Percentiles rank a stretch among this genome's conserved stretches.
phyloP scores from a whole-genome alignment of 2,113 vertebrate genomes.

The Upupa epops region DNA sequence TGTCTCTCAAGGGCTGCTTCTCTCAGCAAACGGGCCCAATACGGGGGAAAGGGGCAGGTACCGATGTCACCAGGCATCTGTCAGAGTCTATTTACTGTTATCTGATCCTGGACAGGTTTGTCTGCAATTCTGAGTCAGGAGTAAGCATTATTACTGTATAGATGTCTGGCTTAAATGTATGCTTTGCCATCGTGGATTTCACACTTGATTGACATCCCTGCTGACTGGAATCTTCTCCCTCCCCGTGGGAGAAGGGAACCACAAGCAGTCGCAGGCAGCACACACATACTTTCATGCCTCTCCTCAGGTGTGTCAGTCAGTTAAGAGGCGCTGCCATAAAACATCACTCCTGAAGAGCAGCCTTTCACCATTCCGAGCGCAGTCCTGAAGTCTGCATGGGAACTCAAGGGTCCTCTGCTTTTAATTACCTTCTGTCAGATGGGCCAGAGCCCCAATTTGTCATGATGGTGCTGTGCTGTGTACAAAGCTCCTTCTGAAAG shows the following conservation, averaged over 20 bases:
- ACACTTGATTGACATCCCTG: slow-evolving; percentile 26
- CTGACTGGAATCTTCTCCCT: background rate
- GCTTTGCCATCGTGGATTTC: background rate
- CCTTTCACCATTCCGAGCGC: no score
- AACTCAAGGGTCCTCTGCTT: no score
- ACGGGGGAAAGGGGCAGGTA: background rate
- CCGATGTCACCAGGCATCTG: slow-evolving; percentile 36
- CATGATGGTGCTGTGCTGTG: no score
- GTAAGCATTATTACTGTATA: slow-evolving; percentile 36
- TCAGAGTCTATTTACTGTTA: background rate
- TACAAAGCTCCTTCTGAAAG: no score
- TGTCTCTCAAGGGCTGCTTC: background rate
- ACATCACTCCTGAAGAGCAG: no score
- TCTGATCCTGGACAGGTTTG: slow-evolving; percentile 52
- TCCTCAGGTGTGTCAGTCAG: background rate
- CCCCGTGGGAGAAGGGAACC: slow-evolving; percentile 13
- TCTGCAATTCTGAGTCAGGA: slow-evolving; percentile 36
- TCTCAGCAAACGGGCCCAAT: background rate
- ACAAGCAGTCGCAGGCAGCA: background rate
- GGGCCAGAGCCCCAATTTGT: no score
- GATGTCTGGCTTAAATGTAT: slow-evolving; percentile 19
- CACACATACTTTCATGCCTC: background rate
- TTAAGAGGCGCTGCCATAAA: no score
- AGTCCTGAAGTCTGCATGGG: no score
- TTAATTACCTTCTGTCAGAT: no score